Conservation (phyloP, 2,888 invertebrate genomes). For the Empis stercorea region DNA sequence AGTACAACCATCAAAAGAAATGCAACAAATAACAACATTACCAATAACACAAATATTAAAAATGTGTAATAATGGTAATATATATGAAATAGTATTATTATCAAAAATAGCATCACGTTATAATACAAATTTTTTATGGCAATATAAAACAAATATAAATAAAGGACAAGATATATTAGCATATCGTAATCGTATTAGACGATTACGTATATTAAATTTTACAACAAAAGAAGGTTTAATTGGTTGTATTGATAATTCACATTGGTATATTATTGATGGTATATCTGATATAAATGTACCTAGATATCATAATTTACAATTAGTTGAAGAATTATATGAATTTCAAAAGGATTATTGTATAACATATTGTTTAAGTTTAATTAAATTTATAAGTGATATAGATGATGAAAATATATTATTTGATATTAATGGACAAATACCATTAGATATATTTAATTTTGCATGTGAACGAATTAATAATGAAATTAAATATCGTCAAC, state of each 20-base stretch:
- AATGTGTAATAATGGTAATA: constrained; percentile 27
- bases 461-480: constrained; percentile 54
- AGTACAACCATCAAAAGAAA: constrained; percentile 21
- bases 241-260: constrained; percentile 27
- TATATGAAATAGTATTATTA: constrained; percentile 35
- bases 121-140: constrained; percentile 62
- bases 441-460: constrained; percentile 49
- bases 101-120: constrained; percentile 48
- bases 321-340: constrained; percentile 23
- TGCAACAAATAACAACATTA: constrained; percentile 26
- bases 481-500: not conserved
- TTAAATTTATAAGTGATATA: constrained; percentile 24
- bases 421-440: constrained; percentile 37
- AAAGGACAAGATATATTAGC: constrained; percentile 16
- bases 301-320: constrained; percentile 39
- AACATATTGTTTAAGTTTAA: constrained; percentile 62
- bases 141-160: constrained; percentile 25
- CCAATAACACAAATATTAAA: constrained; percentile 23
- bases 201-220: constrained; percentile 30
- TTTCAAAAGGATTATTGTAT: constrained; percentile 52
- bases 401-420: too few relatives aligned
- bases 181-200: constrained; percentile 26
- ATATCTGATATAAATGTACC: constrained; percentile 48
- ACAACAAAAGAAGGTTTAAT: constrained; percentile 40
- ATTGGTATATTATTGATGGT: constrained; percentile 27